Evolutionary conservation across 2,113 vertebrate species (phyloP).

Genomic region (Galbula dea): DNA sequence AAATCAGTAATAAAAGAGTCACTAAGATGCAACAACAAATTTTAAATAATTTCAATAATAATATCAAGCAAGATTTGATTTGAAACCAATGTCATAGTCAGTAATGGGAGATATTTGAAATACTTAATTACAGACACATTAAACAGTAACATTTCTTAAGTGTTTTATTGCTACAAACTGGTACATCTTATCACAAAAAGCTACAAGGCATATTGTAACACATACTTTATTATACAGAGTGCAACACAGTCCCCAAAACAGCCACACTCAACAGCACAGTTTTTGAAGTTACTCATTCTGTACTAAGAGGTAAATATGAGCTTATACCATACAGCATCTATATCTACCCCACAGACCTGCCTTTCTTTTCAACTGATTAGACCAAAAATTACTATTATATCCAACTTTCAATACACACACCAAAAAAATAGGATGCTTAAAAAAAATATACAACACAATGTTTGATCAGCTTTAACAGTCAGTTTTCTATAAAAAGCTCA

Average conservation of each 20-base stretch:
- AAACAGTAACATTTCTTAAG: constrained; percentile 35
- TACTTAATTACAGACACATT: background rate
- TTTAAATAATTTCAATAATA: background rate
- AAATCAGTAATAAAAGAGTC: background rate
- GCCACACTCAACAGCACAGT: constrained; percentile 67
- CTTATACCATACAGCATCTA: constrained; percentile 31
- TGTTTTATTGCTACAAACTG: constrained; percentile 79
- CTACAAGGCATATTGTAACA: constrained; percentile 67
- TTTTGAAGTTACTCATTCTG: constrained; percentile 50
- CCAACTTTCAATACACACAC: constrained; percentile 65
- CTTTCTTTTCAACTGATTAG: constrained; percentile 64
- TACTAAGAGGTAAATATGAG: constrained; percentile 59
- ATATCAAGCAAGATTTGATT: background rate
- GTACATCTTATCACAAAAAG: constrained; percentile 73
- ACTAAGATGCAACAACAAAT: background rate
- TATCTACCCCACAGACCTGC: constrained; percentile 56
- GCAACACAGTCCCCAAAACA: constrained; percentile 66
- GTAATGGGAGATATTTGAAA: background rate
- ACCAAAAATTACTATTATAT: constrained; percentile 55
- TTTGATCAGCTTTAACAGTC: constrained; percentile 69
- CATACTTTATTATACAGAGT: constrained; percentile 70
- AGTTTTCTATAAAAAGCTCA: constrained; percentile 76
- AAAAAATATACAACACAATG: constrained; percentile 77
- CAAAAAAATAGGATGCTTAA: constrained; percentile 73
- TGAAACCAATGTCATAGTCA: background rate